Evolutionary conservation across 2,113 vertebrate species (phyloP).

Genomic region (Oreotrochilus melanogaster): DNA sequence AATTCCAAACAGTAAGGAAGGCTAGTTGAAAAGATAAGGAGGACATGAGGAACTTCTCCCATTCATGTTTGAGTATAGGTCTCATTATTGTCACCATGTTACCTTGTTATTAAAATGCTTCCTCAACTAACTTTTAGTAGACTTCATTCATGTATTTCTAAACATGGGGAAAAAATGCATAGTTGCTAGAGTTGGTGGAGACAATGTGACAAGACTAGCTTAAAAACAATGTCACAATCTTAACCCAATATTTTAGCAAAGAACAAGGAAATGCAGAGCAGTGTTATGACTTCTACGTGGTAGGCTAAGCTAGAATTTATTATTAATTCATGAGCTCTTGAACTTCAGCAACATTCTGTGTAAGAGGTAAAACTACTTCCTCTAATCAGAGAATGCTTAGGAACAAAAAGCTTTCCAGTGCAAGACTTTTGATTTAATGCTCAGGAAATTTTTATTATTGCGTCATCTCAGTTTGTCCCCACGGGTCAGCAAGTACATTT

Average conservation of each 20-base stretch:
- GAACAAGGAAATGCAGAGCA: not conserved
- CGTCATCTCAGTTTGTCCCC: not conserved
- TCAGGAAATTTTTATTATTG: not conserved
- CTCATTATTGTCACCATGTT: not conserved
- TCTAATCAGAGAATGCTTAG: not conserved
- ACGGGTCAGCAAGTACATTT: fast-evolving
- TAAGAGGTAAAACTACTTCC: not conserved
- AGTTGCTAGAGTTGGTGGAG: not conserved
- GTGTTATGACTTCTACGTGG: not conserved
- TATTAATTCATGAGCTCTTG: not conserved
- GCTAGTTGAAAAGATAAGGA: not conserved
- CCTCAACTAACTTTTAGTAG: not conserved
- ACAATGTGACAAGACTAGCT: fast-evolving
- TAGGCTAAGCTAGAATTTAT: not conserved
- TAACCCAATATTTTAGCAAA: not conserved
- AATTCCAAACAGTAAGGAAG: not conserved
- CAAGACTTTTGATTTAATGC: not conserved
- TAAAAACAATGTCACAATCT: not conserved
- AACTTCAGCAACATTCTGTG: not conserved
- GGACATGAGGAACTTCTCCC: not conserved
- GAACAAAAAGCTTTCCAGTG: not conserved
- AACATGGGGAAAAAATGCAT: not conserved
- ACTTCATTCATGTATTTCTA: not conserved
- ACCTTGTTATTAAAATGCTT: not conserved
- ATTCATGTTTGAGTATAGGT: not conserved